phyloP scores from a whole-genome alignment of 2,113 vertebrate species.

The Cheilinus undulatus region DNA sequence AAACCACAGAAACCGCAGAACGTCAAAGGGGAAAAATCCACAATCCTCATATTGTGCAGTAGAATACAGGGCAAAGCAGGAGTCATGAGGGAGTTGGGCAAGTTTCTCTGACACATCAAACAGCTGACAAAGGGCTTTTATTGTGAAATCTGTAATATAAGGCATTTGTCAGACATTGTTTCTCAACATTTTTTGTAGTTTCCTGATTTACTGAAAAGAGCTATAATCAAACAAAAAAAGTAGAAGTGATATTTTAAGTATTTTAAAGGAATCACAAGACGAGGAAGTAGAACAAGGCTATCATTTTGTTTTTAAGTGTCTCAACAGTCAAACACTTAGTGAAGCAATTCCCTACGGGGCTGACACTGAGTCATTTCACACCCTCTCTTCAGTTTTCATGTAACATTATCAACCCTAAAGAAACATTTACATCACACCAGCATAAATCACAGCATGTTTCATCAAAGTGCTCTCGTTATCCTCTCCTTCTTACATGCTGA shows the following conservation, averaged over 20 bases:
- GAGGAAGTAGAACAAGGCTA: not conserved
- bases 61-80: constrained; percentile 21
- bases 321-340: constrained; percentile 2
- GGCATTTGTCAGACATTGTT: not conserved
- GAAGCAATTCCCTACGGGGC: not conserved
- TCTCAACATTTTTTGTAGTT: not conserved
- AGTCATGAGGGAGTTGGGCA: constrained; percentile 5
- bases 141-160: constrained; percentile 2
- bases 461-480: constrained; percentile 37
- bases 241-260: not conserved
- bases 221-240: not conserved
- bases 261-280: not conserved
- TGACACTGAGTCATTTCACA: not conserved
- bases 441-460: constrained; percentile 49
- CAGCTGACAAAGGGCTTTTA: constrained; percentile 38
- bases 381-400: constrained; percentile 7
- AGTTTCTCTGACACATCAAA: constrained; percentile 33
- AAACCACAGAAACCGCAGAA: constrained; percentile 37
- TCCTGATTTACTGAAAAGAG: not conserved
- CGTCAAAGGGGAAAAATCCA: constrained; percentile 36
- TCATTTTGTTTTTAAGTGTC: not conserved
- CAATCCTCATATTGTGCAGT: constrained; percentile 36
- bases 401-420: constrained; percentile 33
- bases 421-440: constrained; percentile 1
- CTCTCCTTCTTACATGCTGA: constrained; percentile 9